phyloP scores from a whole-genome alignment of 2,797 vertebrate genomes.

The Phoxinus dragarum region DNA sequence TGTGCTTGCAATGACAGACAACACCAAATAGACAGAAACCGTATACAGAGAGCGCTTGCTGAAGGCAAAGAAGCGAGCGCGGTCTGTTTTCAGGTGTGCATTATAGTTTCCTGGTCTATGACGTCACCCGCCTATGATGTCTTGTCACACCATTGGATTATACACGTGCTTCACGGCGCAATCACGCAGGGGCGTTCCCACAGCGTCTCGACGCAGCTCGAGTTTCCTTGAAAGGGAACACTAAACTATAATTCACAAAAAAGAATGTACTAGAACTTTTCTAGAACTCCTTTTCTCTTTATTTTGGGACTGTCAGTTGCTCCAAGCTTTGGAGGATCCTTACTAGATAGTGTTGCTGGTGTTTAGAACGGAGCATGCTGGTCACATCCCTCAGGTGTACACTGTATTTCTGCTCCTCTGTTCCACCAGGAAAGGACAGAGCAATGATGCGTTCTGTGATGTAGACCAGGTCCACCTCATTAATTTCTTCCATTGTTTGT shows the following conservation, averaged over 20 bases:
- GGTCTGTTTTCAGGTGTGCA: no score
- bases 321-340: constrained; percentile 61
- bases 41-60: no score
- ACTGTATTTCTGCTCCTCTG: constrained; percentile 87
- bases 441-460: constrained; percentile 98
- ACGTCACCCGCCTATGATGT: no score
- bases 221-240: not conserved
- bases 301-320: not conserved
- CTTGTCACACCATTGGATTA: no score
- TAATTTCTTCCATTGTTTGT: constrained; percentile 88
- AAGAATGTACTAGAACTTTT: not conserved
- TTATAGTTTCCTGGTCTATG: no score
- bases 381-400: constrained; percentile 92
- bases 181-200: no score
- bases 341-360: constrained; percentile 92
- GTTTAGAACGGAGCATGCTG: constrained; percentile 95
- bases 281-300: not conserved
- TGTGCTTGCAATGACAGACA: no score
- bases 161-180: no score
- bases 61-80: no score
- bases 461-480: constrained; percentile 95
- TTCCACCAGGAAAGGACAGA: constrained; percentile 84
- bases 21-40: no score
- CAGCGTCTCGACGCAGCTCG: no score
- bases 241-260: not conserved